Conservation (phyloP, 2,888 invertebrate genomes). For the Tachystola acroxantha region DNA sequence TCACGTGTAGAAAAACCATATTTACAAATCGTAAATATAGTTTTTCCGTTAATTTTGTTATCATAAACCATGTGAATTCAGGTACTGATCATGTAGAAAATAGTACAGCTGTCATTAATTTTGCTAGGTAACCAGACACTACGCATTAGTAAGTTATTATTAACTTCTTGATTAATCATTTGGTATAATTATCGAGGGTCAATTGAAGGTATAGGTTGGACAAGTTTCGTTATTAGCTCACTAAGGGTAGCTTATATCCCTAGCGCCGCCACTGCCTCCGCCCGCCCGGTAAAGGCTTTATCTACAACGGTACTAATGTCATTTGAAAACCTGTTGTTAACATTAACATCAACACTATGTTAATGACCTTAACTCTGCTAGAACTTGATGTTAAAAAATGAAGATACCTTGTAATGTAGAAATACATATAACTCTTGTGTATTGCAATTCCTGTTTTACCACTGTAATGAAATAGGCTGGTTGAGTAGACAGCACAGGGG, state of each 20-base stretch:
- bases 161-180: conserved; percentile 44
- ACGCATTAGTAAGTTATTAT: conserved; percentile 60
- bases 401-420: too few relatives aligned
- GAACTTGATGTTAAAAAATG: too few relatives aligned
- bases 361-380: not conserved
- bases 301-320: not conserved
- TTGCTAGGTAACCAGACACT: conserved; percentile 60
- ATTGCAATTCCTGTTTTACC: too few relatives aligned
- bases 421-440: too few relatives aligned
- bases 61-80: not conserved
- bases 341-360: not conserved
- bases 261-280: too few relatives aligned
- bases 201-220: too few relatives aligned
- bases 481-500: too few relatives aligned
- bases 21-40: conserved; percentile 5
- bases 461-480: too few relatives aligned
- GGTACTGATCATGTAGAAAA: not conserved
- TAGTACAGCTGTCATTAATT: conserved; percentile 30
- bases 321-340: not conserved
- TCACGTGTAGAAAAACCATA: conserved; percentile 5
- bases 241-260: too few relatives aligned
- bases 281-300: too few relatives aligned
- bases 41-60: not conserved
- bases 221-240: too few relatives aligned
- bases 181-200: conserved; percentile 10